phyloP scores from a whole-genome alignment of 1,140 invertebrate genomes.

The Papilio helenus region DNA sequence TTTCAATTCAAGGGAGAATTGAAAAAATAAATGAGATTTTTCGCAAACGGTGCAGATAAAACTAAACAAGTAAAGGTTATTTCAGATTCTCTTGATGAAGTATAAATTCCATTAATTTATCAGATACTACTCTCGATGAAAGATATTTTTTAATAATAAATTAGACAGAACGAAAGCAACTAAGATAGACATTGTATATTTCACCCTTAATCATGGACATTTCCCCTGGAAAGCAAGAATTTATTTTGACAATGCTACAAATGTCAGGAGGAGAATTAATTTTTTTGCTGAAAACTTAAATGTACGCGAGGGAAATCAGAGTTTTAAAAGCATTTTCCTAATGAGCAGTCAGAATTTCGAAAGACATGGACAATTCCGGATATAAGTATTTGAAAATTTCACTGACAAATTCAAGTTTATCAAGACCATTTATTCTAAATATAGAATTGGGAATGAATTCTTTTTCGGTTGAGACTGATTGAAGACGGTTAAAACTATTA shows the following conservation, averaged over 20 bases:
- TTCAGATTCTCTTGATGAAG: background rate
- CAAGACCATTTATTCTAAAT: background rate
- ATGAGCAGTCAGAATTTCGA: constrained; percentile 34
- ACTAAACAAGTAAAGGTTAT: constrained; percentile 25
- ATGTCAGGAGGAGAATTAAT: constrained; percentile 30
- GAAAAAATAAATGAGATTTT: constrained; percentile 33
- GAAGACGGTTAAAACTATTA: too few relatives aligned
- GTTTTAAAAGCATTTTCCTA: constrained; percentile 36
- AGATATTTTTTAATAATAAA: background rate
- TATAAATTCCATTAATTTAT: background rate
- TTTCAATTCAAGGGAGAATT: constrained; percentile 28
- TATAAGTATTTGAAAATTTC: constrained; percentile 39
- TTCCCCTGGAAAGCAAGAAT: constrained; percentile 38
- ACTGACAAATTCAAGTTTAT: constrained; percentile 11
- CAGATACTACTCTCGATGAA: too few relatives aligned
- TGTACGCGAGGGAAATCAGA: constrained; percentile 34
- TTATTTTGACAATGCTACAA: constrained; percentile 24
- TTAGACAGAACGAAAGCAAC: background rate
- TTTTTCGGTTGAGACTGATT: too few relatives aligned
- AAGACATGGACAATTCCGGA: background rate
- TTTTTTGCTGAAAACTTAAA: constrained; percentile 30
- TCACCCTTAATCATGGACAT: background rate
- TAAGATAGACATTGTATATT: background rate
- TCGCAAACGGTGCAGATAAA: constrained; percentile 29
- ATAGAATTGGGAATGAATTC: too few relatives aligned